phyloP scores from a whole-genome alignment of 2,113 vertebrate genomes.

The Muntiacus muntjak region DNA sequence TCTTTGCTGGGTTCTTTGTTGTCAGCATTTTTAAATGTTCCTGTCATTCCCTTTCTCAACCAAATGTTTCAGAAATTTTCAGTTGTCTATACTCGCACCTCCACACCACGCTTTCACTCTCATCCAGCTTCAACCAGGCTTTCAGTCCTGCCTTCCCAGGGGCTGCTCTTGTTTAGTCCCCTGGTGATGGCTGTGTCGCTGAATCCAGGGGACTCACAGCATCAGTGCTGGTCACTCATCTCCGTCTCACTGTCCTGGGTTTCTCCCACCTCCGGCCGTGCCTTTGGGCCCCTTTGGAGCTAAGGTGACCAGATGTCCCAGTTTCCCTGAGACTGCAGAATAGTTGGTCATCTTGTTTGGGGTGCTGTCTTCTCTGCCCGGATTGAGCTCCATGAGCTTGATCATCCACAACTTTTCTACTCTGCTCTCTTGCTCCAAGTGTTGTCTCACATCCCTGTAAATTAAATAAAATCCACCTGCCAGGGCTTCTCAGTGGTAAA shows the following conservation, averaged over 20 bases:
- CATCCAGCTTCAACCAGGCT: background rate
- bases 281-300: background rate
- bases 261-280: background rate
- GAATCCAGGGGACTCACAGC: background rate
- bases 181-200: fast-evolving
- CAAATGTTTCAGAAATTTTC: background rate
- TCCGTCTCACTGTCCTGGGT: background rate
- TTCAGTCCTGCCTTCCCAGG: background rate
- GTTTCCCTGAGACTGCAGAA: background rate
- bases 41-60: background rate
- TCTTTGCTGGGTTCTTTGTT: background rate
- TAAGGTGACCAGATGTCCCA: background rate
- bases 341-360: fast-evolving
- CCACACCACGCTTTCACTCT: background rate
- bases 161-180: background rate
- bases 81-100: background rate
- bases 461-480: background rate
- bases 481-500: background rate
- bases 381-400: background rate
- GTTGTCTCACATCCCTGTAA: too few relatives aligned
- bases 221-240: fast-evolving
- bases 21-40: background rate
- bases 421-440: background rate
- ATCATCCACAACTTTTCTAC: fast-evolving
- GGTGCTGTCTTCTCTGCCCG: background rate